A percentile compares a stretch with the other conserved stretches of the same genome.
Conservation (phyloP, 2,888 invertebrate genomes). For the Odontocolon sp. region DNA sequence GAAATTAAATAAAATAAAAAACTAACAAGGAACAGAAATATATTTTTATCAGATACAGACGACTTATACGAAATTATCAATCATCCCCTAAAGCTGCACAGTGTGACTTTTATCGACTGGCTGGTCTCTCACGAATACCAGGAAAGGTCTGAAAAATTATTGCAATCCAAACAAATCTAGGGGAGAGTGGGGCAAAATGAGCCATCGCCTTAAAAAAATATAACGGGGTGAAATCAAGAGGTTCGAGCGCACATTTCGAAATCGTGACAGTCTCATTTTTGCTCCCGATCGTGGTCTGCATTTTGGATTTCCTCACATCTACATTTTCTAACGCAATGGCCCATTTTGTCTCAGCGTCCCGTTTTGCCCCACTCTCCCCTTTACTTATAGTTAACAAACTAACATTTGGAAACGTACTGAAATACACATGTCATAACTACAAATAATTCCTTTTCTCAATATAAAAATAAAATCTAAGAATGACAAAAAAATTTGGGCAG, state of each 20-base stretch:
- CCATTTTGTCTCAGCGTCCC: no score
- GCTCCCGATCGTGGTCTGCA: no score
- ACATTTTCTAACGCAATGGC: no score
- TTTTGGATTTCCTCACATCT: no score
- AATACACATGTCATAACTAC: not conserved
- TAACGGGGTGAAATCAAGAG: no score
- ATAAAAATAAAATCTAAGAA: not conserved
- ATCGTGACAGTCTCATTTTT: no score
- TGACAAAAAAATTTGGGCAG: not conserved
- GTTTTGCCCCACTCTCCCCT: no score
- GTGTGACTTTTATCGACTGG: not conserved
- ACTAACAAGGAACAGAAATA: not conserved
- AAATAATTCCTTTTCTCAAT: not conserved
- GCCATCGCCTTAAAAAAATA: no score
- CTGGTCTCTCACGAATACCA: not conserved
- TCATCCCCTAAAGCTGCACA: not conserved
- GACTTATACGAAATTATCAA: not conserved
- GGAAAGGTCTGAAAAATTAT: not conserved
- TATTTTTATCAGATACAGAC: not conserved
- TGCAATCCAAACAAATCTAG: no score
- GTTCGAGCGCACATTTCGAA: no score
- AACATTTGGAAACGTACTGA: not conserved
- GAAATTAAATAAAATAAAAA: constrained; percentile 14
- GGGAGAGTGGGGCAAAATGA: no score
- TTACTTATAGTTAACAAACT: no score